Conservation (phyloP, 2,113 vertebrate genomes). For the Bujurquina vittata region DNA sequence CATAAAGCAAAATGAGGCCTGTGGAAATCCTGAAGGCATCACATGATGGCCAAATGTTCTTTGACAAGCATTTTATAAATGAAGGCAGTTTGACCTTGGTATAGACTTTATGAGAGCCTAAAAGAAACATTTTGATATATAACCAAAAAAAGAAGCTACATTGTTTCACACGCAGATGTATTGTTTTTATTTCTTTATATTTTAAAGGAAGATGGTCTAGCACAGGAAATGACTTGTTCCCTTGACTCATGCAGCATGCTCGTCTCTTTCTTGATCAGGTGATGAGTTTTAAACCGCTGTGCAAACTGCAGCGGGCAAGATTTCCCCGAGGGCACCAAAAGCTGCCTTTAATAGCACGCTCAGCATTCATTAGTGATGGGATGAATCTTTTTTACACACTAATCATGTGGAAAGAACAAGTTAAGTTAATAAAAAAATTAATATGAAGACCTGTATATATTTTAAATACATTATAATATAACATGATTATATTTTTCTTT, state of each 20-base stretch:
- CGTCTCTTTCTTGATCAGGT: constrained; percentile 10
- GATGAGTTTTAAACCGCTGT: constrained; percentile 28
- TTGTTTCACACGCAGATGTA: background rate
- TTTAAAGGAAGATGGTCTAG: background rate
- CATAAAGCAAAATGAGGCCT: background rate
- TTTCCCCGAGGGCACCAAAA: constrained; percentile 37
- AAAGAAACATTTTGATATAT: background rate
- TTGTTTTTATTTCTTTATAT: background rate
- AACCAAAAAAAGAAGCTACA: background rate
- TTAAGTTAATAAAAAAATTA: background rate
- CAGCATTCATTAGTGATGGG: constrained; percentile 49
- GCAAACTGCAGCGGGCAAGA: constrained; percentile 24
- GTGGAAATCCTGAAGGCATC: background rate
- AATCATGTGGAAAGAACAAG: constrained; percentile 56
- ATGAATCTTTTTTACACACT: constrained; percentile 39
- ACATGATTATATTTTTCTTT: too few species aligned
- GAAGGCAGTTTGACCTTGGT: background rate
- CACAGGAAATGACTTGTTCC: background rate
- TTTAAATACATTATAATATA: background rate
- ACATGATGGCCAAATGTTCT: background rate
- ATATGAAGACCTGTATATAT: background rate
- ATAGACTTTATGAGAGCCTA: background rate
- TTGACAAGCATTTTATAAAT: background rate
- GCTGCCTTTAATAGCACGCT: constrained; percentile 43
- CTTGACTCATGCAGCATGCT: background rate